Base-by-base conservation (phyloP, 2,113 vertebrate genomes). In the Sarotherodon lohbergeri region DNA sequence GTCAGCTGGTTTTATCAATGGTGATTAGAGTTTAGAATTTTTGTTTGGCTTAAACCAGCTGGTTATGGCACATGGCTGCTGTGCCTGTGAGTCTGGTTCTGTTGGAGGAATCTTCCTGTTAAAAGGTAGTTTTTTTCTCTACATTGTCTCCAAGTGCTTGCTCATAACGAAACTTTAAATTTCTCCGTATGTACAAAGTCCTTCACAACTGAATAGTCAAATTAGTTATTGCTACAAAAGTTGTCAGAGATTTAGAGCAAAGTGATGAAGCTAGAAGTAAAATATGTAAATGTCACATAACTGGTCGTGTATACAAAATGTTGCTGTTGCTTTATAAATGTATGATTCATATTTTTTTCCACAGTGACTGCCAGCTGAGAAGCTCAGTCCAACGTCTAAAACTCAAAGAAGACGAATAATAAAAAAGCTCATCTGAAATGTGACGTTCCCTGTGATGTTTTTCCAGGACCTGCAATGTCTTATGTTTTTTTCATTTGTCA, bases 331-430 rank as follows among this genome's bases (percentile, higher is more conserved):
- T 34, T 5, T 32, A 50, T 50, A 50, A 78, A 78, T 50, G 16
- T n/a, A 19, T 8, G 9, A 52, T 5, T 76, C 5, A 16, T 50
- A 12, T 78, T 12, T 32, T 88, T 66, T 55, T 36, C 39, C 6
- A 55, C 90, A 94, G 90, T 92, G 54, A 94, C 61, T 50, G 3
- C 24, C 84, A 14, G 41, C 17, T 0, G 43, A 88, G 12, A 46
- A n/a, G 24, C 56, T 34, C 7, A 39, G 4, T 32, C 56, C 56
- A 22, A 11, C 14, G 16, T 11, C 50, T 54, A 19, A 41, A 80
- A 83, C 11, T 48, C 81, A 50, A 81, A 22, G 50, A 81, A 7
- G 27, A 50, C 5, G 4, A 88, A 76, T 48, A 90, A 91, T 90
- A 92, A 91, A 81, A 68, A 57, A 19, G 3, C 11, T 79, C 1